Evolutionary conservation across 2,888 invertebrate species (phyloP), one percentile per base, ranked within the genome.

Genomic region (Myopa testacea): DNA sequence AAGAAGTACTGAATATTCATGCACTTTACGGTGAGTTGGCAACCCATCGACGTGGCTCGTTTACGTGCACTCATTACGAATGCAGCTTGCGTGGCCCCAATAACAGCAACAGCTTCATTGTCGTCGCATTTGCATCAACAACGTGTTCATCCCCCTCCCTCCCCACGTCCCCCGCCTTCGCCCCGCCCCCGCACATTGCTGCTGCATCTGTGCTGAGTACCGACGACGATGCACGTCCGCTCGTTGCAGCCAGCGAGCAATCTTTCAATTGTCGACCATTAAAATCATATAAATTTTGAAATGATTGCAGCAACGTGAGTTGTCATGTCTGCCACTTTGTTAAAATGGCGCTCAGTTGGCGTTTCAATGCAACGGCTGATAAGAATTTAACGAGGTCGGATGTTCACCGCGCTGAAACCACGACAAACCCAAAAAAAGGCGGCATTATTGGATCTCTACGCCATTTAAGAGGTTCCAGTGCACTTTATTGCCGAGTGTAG

Each of bases 211-310:
- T 37, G 19, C 45, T 16, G 26, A 12, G 37, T 16, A 14, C 34
- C 60, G 12, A 37, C n/a, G 14, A 16, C 19, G 14, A 16, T 12
- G 40, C 6, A 37, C 16, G 50, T 45, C 67, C 38, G 40, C 38
- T 75, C 69, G 68, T 75, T 75, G 60, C 60, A 26, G 45, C 63
- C 62, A 62, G 62, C 16, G 45, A 68, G 75, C 75, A 75, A 69
- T 75, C 60, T 75, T 75, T 34, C 75, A 75, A 75, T 75, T 75
- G 69, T 60, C 60, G 58, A 8, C 55, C 45, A 75, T 60, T 75
- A 62, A 75, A 75, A 75, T 75, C 68, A 68, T 60, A 75, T 75
- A 75, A 75, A 75, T 58, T 75, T 37, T n/a, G 52, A 67, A 67
- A 68, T 55, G 65, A 72, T 55, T 65, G 75, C 69, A 63, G 37